These are phyloP conservation scores for Mus spretus DNA, from an alignment of 2,797 vertebrate species.

Conservation along the genomic window DNA sequence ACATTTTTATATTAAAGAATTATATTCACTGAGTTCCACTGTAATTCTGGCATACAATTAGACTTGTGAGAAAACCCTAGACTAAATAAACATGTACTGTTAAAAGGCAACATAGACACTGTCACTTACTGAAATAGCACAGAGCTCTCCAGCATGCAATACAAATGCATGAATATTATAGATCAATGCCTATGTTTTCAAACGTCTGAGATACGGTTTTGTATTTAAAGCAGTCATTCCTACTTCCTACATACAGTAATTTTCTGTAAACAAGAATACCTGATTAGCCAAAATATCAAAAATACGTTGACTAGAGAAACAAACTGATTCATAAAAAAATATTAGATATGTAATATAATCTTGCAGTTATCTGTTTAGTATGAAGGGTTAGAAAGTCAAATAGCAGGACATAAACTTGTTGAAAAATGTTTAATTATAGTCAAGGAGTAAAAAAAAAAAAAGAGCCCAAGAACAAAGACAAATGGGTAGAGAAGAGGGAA, in stretches of 20 bases:
- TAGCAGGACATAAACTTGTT: neutral
- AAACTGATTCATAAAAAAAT: slow-evolving; percentile 4
- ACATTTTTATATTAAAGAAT: neutral
- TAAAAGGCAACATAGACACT: neutral
- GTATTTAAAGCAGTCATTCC: neutral
- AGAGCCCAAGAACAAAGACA: neutral
- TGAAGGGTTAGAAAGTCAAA: neutral
- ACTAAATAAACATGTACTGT: neutral
- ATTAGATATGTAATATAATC: slow-evolving; percentile 14
- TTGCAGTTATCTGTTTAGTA: slow-evolving; percentile 36
- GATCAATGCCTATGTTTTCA: neutral
- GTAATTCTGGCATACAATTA: neutral
- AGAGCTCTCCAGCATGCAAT: neutral
- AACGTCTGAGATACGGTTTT: neutral
- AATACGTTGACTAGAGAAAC: slow-evolving; percentile 13
- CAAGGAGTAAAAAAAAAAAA: slow-evolving; percentile 21
- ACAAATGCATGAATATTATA: neutral
- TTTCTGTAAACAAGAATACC: slow-evolving; percentile 17
- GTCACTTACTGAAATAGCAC: slow-evolving; percentile 8
- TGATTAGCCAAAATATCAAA: slow-evolving; percentile 45
- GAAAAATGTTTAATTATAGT: neutral
- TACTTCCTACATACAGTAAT: neutral
- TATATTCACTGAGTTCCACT: neutral
- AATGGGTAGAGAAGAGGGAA: neutral
- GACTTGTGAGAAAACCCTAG: neutral